A percentile compares a stretch with the other conserved stretches of the same genome.
phyloP scores from a whole-genome alignment of 2,888 invertebrate genomes.

The Ophion obscuratus region DNA sequence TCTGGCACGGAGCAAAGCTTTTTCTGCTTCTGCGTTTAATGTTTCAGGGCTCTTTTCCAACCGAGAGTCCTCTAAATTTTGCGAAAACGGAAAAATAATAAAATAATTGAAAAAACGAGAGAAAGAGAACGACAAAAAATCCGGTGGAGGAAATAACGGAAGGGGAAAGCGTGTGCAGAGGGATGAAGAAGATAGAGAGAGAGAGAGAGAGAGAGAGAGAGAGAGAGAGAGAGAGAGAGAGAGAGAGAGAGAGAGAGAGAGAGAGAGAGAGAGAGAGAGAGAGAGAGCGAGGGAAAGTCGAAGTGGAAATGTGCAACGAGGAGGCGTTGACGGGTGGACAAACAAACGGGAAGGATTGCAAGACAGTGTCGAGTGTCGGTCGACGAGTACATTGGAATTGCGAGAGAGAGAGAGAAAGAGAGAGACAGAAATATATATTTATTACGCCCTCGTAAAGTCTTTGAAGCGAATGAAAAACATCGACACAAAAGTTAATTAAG shows the following conservation, averaged over 20 bases:
- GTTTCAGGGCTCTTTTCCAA: not conserved
- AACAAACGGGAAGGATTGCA: conserved; percentile 44
- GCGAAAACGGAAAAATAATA: not conserved
- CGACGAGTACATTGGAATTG: conserved; percentile 22
- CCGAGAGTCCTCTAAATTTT: conserved; percentile 14
- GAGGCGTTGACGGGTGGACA: conserved; percentile 12
- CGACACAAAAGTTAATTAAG: no score
- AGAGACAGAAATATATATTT: not conserved
- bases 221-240: conserved; percentile 1
- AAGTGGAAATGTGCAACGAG: conserved; percentile 28
- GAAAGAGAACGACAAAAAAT: no score
- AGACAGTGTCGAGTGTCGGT: conserved; percentile 29
- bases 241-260: not conserved
- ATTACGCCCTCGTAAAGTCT: no score
- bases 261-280: no score
- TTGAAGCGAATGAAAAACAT: no score
- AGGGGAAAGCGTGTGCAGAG: no score
- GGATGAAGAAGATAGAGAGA: no score
- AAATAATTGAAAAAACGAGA: no score
- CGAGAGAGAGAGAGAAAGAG: conserved; percentile 12
- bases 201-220: not conserved
- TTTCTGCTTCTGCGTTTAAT: not conserved
- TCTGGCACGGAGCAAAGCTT: not conserved
- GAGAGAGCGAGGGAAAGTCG: not conserved
- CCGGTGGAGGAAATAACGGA: no score